phyloP scores from a whole-genome alignment of 2,113 vertebrate genomes.

The Corynorhinus townsendii region DNA sequence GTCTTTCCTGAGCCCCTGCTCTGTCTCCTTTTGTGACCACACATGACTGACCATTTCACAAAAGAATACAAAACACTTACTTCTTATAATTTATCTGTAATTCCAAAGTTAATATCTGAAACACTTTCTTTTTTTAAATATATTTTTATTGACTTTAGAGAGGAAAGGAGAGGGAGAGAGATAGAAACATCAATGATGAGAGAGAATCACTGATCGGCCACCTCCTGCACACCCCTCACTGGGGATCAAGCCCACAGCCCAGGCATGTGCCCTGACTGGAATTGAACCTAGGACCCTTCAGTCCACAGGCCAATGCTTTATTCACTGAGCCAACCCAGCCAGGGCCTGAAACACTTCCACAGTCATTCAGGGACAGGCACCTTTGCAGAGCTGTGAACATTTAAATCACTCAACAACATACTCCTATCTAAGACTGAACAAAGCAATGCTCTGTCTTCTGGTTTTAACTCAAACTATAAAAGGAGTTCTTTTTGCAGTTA shows the following conservation, averaged over 20 bases:
- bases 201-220: too few relatives aligned
- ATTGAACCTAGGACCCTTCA: too few relatives aligned
- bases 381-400: neutral
- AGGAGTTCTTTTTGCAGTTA: neutral
- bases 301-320: too few relatives aligned
- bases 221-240: too few relatives aligned
- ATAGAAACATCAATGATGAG: too few relatives aligned
- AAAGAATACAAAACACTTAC: neutral
- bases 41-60: neutral
- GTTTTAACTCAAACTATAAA: neutral
- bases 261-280: too few relatives aligned
- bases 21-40: neutral
- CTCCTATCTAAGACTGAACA: neutral
- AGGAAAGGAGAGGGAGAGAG: too few relatives aligned
- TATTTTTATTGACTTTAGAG: too few relatives aligned
- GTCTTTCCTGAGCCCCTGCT: neutral
- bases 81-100: neutral
- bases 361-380: too few relatives aligned
- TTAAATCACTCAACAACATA: neutral
- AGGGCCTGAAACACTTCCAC: neutral
- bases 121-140: too few relatives aligned
- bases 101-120: neutral
- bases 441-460: neutral
- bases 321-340: too few relatives aligned
- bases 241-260: too few relatives aligned